Evolutionary conservation across 2,113 vertebrate genomes (phyloP), one percentile per base, ranked within the genome.

Genomic region (Probosciger aterrimus): DNA sequence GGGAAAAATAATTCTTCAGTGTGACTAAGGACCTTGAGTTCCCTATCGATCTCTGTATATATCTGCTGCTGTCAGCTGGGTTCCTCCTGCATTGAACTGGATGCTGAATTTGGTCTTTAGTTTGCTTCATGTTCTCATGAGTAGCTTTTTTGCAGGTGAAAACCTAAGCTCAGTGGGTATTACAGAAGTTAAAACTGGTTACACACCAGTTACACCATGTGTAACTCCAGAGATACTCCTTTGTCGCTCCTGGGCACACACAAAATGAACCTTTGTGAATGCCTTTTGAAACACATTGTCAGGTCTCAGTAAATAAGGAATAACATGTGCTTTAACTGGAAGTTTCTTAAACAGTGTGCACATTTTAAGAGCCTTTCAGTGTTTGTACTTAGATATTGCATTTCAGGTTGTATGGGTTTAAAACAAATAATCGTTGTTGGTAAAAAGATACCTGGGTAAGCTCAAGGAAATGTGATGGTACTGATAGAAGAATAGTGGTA

Each of bases 131-230:
- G 10, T 31, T 74, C 11, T 44, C 67, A 33, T 25, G 3, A 7
- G 12, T 19, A 49, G 67, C 12, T 28, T 74, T 55, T 53, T n/a
- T 11, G 3, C 20, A 70, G 31, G 33, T 60, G 11, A 22, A 37
- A 22, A 10, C 13, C 8, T 31, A 37, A 49, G 41, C 30, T 19
- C 10, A 3, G 37, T 5, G 55, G 14, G 28, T 33, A 33, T 33
- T 59, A 9, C 6, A 7, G 60, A 25, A 63, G 7, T 27, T 35
- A 62, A 50, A 86, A 55, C 4, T 1, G 1, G 22, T 71, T n/a
- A 27, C 20, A 1, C 15, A 6, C 4, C 2, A 25, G 39, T 55
- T 31, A 18, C 53, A 31, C 53, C 11, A 19, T 16, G 0, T 39
- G 6, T n/a, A 8, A 18, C 55, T 62, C 9, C 0, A 5, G 23